Evolutionary conservation across 2,797 vertebrate species (phyloP).

Genomic region (Spinus olivaceus): DNA sequence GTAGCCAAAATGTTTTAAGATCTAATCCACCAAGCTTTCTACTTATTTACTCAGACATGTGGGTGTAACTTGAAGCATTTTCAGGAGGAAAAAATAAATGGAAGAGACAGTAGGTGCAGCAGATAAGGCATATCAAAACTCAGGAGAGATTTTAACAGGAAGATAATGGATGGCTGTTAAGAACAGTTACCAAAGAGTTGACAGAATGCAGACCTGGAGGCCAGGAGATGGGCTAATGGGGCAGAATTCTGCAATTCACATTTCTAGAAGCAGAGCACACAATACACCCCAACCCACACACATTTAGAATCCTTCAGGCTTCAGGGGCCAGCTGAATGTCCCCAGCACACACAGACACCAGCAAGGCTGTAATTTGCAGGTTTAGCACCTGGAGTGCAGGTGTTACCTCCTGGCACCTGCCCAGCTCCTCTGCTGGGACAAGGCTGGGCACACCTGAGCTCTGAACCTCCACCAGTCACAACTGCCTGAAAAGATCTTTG

Average conservation of each 20-base stretch:
- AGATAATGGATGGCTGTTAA: background rate
- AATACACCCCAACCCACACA: background rate
- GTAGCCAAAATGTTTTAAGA: background rate
- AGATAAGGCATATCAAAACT: background rate
- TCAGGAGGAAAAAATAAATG: background rate
- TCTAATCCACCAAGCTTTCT: background rate
- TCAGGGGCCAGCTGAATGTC: background rate
- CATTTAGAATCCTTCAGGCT: background rate
- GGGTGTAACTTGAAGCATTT: background rate
- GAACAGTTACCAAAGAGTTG: background rate
- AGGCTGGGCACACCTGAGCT: background rate
- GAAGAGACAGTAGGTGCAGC: background rate
- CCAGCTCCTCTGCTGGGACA: background rate
- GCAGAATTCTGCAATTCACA: background rate
- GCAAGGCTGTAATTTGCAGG: rapidly evolving
- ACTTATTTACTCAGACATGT: background rate
- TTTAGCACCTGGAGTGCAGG: background rate
- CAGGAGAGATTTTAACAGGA: background rate
- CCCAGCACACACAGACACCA: rapidly evolving
- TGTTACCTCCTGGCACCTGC: too few species aligned
- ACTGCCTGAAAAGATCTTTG: background rate
- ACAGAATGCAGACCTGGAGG: background rate
- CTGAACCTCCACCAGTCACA: background rate
- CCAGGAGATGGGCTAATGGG: background rate
- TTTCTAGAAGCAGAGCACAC: background rate